A percentile compares a stretch with the other conserved stretches of the same genome.
Conservation (phyloP, 2,797 vertebrate genomes). For the Echiichthys vipera region DNA sequence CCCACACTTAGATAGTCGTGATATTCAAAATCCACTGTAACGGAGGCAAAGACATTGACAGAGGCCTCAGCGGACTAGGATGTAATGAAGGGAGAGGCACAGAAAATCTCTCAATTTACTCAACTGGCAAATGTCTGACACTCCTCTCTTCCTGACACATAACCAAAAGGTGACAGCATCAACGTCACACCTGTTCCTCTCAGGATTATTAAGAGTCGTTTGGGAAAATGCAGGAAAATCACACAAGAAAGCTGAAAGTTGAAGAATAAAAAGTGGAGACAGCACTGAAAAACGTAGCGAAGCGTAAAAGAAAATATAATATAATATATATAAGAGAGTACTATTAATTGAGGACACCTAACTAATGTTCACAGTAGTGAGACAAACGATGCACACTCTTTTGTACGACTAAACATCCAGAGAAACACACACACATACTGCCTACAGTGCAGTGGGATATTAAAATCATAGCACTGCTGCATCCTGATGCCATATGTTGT, state of each 20-base stretch:
- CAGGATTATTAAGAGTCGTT: conserved; percentile 4
- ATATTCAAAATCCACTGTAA: conserved; percentile 10
- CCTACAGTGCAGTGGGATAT: conserved; percentile 7
- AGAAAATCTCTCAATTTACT: conserved; percentile 1
- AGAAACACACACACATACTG: conserved; percentile 2
- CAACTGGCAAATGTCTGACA: not conserved
- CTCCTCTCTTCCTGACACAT: not conserved
- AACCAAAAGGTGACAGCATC: conserved; percentile 13
- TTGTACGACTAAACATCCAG: conserved; percentile 11
- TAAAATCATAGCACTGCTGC: conserved; percentile 17
- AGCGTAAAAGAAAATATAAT: too few relatives aligned
- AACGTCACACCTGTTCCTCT: conserved; percentile 7
- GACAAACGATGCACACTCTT: conserved; percentile 12
- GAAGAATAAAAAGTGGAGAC: not conserved
- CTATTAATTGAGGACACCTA: not conserved
- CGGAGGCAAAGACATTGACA: not conserved
- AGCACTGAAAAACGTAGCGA: too few relatives aligned
- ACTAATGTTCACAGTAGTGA: not conserved
- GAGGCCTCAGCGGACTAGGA: not conserved
- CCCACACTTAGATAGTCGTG: not conserved
- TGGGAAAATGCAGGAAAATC: conserved; percentile 2
- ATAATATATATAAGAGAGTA: not conserved
- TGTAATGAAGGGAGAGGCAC: conserved; percentile 16
- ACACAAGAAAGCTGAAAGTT: not conserved
- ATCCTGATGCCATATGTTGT: conserved; percentile 49